These are phyloP conservation scores for Pao palembangensis DNA, from an alignment of 2,113 vertebrate genomes.

Conservation along the genomic window DNA sequence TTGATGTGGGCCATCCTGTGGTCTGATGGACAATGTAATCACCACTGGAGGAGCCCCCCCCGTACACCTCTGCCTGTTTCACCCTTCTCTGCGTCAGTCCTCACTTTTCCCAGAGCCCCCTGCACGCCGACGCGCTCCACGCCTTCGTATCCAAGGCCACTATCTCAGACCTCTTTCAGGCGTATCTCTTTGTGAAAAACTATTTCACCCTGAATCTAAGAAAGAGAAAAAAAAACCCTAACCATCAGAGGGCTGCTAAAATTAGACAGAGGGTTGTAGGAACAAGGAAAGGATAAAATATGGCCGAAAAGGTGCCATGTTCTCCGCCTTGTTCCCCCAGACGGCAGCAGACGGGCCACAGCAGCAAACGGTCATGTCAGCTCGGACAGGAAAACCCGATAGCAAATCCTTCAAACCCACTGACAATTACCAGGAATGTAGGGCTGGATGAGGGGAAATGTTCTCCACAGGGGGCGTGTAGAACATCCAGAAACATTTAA, in stretches of 20 bases:
- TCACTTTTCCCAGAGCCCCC: slow-evolving; percentile 23
- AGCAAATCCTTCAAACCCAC: slow-evolving; percentile 20
- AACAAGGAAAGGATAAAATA: slow-evolving; percentile 1
- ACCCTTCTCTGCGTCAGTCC: slow-evolving; percentile 30
- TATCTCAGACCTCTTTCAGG: slow-evolving; percentile 13
- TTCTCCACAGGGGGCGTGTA: too few relatives aligned
- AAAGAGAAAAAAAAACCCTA: slow-evolving; percentile 6
- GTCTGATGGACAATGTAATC: slow-evolving; percentile 96
- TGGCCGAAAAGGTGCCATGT: not conserved
- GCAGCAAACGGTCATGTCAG: slow-evolving; percentile 47
- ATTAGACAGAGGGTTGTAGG: not conserved
- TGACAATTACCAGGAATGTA: slow-evolving; percentile 26
- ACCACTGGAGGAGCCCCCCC: slow-evolving; percentile 66
- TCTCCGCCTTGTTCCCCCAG: slow-evolving; percentile 30
- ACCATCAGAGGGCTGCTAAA: slow-evolving; percentile 24
- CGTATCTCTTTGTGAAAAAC: not conserved
- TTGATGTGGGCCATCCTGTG: slow-evolving; percentile 80
- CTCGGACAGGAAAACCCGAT: slow-evolving; percentile 40
- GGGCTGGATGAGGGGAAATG: not conserved
- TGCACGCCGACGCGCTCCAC: not conserved
- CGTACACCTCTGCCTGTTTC: slow-evolving; percentile 37
- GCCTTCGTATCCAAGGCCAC: slow-evolving; percentile 18
- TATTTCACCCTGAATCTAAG: not conserved
- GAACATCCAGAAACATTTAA: not conserved
- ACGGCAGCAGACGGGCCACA: slow-evolving; percentile 54